These are phyloP conservation scores for Holothuria glaberrima DNA, from an alignment of 35 echinoderm and acorn worm species.

Conservation along the genomic window DNA sequence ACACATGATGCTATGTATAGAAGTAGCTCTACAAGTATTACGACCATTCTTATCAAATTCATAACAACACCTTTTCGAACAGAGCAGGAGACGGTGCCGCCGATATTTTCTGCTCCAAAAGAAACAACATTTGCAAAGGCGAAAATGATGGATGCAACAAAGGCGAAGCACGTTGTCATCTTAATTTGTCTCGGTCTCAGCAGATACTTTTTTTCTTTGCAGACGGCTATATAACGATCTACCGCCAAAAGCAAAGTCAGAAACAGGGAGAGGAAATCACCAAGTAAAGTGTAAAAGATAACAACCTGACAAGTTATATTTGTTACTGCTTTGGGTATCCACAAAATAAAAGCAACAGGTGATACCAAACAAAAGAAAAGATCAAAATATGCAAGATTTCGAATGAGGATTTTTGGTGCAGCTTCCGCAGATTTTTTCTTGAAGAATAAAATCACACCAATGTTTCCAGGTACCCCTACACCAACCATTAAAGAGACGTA, in stretches of 20 bases:
- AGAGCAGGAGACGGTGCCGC: no score
- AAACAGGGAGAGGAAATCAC: conserved; percentile 1
- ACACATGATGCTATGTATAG: neutral
- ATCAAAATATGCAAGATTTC: conserved; percentile 17
- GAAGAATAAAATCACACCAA: conserved; percentile 4
- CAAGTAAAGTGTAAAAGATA: neutral
- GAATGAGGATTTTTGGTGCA: neutral
- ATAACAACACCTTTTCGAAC: no score
- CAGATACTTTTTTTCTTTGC: neutral
- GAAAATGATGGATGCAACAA: neutral
- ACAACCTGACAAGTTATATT: neutral
- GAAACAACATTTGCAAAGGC: neutral
- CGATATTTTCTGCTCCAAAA: neutral
- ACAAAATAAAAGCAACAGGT: neutral
- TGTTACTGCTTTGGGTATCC: neutral
- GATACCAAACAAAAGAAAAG: neutral
- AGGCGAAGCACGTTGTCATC: neutral
- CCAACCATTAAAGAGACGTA: neutral
- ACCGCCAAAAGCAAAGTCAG: conserved; percentile 2
- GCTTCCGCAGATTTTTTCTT: neutral
- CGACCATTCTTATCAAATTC: neutral
- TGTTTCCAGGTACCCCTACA: neutral
- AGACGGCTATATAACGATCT: conserved; percentile 19
- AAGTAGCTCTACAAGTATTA: neutral
- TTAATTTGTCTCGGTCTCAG: neutral